phyloP scores from a whole-genome alignment of 2,113 vertebrate species.

The Myiozetetes cayanensis region DNA sequence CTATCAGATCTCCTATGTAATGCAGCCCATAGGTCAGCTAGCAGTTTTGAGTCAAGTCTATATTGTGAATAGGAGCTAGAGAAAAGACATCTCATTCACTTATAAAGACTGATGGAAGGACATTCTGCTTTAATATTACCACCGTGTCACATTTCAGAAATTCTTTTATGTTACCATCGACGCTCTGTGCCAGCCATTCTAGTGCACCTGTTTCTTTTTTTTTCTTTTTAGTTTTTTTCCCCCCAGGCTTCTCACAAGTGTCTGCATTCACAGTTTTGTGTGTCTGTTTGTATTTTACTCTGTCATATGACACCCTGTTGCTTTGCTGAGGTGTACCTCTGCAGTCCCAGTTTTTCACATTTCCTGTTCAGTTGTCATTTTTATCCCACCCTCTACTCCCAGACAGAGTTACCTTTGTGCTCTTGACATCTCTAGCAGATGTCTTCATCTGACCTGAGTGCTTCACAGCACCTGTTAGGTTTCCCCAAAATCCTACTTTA shows the following conservation, averaged over 20 bases:
- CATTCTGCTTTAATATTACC: not conserved
- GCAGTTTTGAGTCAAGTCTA: not conserved
- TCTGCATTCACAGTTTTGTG: slow-evolving; percentile 1
- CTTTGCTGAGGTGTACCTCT: slow-evolving; percentile 12
- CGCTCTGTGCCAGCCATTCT: not conserved
- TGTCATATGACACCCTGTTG: not conserved
- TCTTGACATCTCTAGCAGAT: slow-evolving; percentile 59
- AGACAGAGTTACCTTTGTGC: slow-evolving; percentile 61
- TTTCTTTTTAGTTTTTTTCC: not conserved
- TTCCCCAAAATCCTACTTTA: slow-evolving; percentile 4
- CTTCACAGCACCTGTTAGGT: slow-evolving; percentile 47
- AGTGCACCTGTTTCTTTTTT: slow-evolving; percentile 15
- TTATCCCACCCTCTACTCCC: not conserved
- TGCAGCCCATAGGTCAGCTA: not conserved
- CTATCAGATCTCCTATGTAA: not conserved
- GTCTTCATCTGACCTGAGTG: slow-evolving; percentile 54
- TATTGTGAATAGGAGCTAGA: not conserved
- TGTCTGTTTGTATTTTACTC: slow-evolving; percentile 18
- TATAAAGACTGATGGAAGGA: not conserved
- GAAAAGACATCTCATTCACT: not conserved
- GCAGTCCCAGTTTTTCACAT: not conserved
- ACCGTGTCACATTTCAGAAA: not conserved
- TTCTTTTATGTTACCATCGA: not conserved
- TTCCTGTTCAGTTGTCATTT: slow-evolving; percentile 65
- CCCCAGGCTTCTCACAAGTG: not conserved